Percentiles rank a stretch among this genome's conserved stretches.
These are phyloP conservation scores for Ciconia nigra DNA, from an alignment of 2,797 vertebrate genomes.

Conservation along the genomic window DNA sequence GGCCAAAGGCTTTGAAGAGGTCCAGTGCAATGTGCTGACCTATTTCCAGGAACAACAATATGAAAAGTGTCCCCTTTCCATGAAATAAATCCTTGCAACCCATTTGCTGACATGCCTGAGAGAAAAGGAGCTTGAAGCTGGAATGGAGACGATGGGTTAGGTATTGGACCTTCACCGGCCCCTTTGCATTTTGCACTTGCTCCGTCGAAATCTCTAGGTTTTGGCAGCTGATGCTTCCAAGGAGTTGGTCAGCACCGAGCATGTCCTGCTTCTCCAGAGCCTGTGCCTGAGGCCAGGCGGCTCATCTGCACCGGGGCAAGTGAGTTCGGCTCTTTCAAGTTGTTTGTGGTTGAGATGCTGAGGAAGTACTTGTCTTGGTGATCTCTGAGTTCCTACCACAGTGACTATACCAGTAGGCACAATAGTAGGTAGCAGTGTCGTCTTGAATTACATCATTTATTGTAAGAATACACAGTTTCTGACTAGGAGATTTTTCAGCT, in stretches of 20 bases:
- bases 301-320: background rate
- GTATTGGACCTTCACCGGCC: background rate
- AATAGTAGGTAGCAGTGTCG: constrained; percentile 7
- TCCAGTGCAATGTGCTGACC: background rate
- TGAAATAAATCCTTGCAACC: background rate
- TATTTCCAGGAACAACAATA: background rate
- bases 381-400: background rate
- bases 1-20: background rate
- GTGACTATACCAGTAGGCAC: background rate
- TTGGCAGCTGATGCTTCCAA: background rate
- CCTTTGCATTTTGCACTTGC: background rate
- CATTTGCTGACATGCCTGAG: background rate
- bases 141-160: background rate
- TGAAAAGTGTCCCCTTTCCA: background rate
- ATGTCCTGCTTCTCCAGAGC: background rate
- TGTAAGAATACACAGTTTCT: background rate
- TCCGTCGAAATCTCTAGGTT: background rate
- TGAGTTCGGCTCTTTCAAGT: background rate
- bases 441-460: background rate
- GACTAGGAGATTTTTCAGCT: rapidly evolving
- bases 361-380: background rate
- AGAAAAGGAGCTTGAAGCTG: background rate
- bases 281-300: background rate
- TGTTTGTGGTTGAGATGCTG: background rate
- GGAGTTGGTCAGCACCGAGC: rapidly evolving